These are phyloP conservation scores for Anolis apletophallus DNA, from an alignment of 2,797 vertebrate genomes.

Conservation along the genomic window DNA sequence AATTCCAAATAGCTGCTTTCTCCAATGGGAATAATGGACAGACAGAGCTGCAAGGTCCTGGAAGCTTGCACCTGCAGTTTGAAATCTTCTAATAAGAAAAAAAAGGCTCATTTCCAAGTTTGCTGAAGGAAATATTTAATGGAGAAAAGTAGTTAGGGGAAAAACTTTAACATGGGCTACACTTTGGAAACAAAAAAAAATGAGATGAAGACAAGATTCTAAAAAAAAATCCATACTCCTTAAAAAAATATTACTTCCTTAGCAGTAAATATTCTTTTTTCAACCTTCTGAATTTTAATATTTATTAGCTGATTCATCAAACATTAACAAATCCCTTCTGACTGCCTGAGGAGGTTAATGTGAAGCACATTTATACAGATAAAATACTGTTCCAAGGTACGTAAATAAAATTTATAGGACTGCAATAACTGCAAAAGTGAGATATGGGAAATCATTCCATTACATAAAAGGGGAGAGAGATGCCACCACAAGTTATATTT, in stretches of 20 bases:
- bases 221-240: neutral
- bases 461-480: neutral
- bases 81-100: neutral
- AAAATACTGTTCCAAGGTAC: conserved; percentile 37
- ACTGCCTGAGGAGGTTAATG: conserved; percentile 27
- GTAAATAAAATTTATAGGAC: conserved; percentile 32
- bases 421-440: conserved; percentile 31
- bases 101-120: neutral
- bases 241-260: conserved; percentile 5
- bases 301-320: conserved; percentile 44
- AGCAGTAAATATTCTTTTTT: neutral
- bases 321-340: conserved; percentile 38
- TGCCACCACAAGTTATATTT: conserved; percentile 13
- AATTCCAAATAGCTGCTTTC: no score
- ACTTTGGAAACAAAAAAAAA: conserved; percentile 14
- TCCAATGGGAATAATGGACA: no score
- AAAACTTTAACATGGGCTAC: conserved; percentile 12
- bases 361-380: conserved; percentile 41
- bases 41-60: no score
- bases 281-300: conserved; percentile 25
- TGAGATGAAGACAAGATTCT: neutral
- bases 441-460: conserved; percentile 36
- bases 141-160: neutral
- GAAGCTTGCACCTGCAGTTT: neutral
- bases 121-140: neutral